phyloP scores from a whole-genome alignment of 2,888 invertebrate genomes.

The Drosophila mulleri region DNA sequence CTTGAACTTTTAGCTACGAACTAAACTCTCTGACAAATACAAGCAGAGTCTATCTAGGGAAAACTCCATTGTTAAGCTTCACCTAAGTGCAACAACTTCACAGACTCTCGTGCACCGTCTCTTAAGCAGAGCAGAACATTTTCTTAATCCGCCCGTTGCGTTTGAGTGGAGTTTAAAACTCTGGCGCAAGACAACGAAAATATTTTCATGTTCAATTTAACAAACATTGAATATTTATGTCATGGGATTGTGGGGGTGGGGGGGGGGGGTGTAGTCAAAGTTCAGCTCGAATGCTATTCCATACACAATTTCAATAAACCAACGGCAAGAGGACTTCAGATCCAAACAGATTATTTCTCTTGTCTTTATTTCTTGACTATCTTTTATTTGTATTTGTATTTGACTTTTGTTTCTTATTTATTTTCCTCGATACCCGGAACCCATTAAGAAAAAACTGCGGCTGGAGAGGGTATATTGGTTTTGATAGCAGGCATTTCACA shows the following conservation, averaged over 20 bases:
- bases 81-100: background rate
- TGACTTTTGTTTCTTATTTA: background rate
- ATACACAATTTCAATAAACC: slow-evolving; percentile 73
- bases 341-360: slow-evolving; percentile 44
- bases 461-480: background rate
- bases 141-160: slow-evolving; percentile 3
- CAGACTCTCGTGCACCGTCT: background rate
- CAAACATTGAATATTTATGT: slow-evolving; percentile 7
- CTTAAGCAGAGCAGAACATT: background rate
- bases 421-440: background rate
- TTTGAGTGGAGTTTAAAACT: slow-evolving; percentile 1
- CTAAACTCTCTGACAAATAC: background rate
- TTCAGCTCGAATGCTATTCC: slow-evolving; percentile 41
- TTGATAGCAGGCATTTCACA: background rate
- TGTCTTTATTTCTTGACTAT: background rate
- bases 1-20: background rate
- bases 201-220: slow-evolving; percentile 15
- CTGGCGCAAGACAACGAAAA: slow-evolving; percentile 6
- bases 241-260: background rate
- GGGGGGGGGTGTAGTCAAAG: background rate
- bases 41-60: background rate
- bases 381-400: background rate
- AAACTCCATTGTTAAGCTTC: background rate
- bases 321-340: slow-evolving; percentile 57
- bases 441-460: background rate